phyloP scores from a whole-genome alignment of 2,888 invertebrate species.

The Abscondita cerata region DNA sequence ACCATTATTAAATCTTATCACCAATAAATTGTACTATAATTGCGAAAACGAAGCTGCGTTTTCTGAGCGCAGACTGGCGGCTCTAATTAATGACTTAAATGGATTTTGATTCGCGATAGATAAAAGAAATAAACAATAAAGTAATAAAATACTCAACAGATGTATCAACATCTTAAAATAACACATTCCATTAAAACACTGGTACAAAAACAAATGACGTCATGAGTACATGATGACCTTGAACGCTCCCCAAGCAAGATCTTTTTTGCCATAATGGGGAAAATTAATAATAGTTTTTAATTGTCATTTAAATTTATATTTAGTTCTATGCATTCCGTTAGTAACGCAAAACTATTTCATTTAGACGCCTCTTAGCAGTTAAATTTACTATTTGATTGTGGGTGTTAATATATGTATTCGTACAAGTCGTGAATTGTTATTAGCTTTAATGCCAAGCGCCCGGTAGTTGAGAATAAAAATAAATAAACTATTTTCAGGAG shows the following conservation, averaged over 20 bases:
- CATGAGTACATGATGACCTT: constrained; percentile 32
- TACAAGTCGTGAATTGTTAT: constrained; percentile 31
- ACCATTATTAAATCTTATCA: constrained; percentile 12
- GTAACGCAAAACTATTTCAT: too few relatives aligned
- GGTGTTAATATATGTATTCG: constrained; percentile 27
- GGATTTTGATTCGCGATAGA: too few relatives aligned
- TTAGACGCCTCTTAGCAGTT: neutral
- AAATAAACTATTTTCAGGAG: too few relatives aligned
- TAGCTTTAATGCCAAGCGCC: constrained; percentile 31
- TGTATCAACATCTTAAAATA: constrained; percentile 32
- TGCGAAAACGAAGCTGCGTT: neutral
- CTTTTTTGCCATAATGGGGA: too few relatives aligned
- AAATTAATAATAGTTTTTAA: too few relatives aligned
- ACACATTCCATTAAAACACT: constrained; percentile 34
- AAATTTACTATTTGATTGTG: constrained; percentile 23
- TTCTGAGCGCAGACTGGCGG: too few relatives aligned
- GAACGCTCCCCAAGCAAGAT: constrained; percentile 16
- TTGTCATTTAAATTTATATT: too few relatives aligned
- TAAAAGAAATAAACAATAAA: constrained; percentile 17
- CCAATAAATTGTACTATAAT: neutral
- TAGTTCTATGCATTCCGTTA: too few relatives aligned
- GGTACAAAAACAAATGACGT: constrained; percentile 34
- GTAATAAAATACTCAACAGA: constrained; percentile 21
- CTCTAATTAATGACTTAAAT: too few relatives aligned
- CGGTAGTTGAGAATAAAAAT: too few relatives aligned